A percentile compares a stretch with the other conserved stretches of the same genome.
Evolutionary conservation across 2,888 invertebrate species (phyloP).

Genomic region (Leptogaster cylindrica): DNA sequence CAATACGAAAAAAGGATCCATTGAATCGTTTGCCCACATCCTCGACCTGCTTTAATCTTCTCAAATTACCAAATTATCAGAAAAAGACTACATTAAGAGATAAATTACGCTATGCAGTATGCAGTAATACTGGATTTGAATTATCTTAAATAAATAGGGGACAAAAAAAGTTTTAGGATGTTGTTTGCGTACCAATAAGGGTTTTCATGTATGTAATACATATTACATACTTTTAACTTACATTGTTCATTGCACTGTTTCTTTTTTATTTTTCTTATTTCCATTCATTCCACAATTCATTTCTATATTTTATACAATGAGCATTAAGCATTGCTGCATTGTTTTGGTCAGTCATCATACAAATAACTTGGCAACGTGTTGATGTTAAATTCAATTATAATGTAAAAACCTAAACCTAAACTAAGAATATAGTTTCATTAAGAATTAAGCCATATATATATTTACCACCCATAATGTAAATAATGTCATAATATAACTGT

Average conservation of each 20-base stretch:
- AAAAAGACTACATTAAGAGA: slow-evolving; percentile 93
- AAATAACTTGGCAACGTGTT: too few species aligned
- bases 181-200: too few species aligned
- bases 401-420: neutral
- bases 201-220: too few species aligned
- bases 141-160: too few species aligned
- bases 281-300: too few species aligned
- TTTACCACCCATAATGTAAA: slow-evolving; percentile 26
- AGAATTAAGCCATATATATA: slow-evolving; percentile 30
- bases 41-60: slow-evolving; percentile 97
- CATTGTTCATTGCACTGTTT: too few species aligned
- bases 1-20: slow-evolving; percentile 93
- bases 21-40: slow-evolving; percentile 96
- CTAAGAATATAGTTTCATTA: neutral
- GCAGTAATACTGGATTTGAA: slow-evolving; percentile 98
- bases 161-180: too few species aligned
- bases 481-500: slow-evolving; percentile 46
- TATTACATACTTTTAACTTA: too few species aligned
- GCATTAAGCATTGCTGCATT: neutral
- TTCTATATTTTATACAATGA: neutral
- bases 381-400: too few species aligned
- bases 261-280: slow-evolving; percentile 8
- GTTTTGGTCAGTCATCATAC: slow-evolving; percentile 7
- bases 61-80: slow-evolving; percentile 98
- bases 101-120: slow-evolving; percentile 96